Base-by-base conservation (phyloP, 2,888 invertebrate species). In the Lomographa bimaculata region DNA sequence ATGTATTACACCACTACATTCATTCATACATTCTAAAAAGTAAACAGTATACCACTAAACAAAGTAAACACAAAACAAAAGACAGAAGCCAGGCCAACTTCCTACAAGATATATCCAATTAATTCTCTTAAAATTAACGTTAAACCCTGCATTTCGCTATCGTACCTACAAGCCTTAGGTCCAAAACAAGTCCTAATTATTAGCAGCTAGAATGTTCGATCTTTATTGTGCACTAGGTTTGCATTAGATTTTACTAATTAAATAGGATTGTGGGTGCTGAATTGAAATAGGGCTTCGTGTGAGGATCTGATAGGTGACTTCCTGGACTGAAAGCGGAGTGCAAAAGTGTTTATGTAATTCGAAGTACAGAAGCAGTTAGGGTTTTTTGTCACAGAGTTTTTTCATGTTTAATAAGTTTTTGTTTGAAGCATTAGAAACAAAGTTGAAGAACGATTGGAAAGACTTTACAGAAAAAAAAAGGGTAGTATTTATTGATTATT, bases 241-340 rank as follows among this genome's bases (percentile, higher is more conserved):
- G 66, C 70, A 74, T 64, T 73, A 74, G 78, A 84, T 82, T 78
- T 76, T 59, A 72, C 85, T 87, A 87, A 87, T 87, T 87, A 87
- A 85, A 79, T 48, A 39, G 43, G 44, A 35, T 39, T 29, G 37
- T 46, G 28, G 24, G 42, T 64, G 67, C 77, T 82, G 79, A 75
- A 78, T 84, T 84, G 80, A 76, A 82, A 77, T 75, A 64, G 71
- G 64, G 79, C 79, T 83, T 87, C 83, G 82, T 85, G 82, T 83
- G 76, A 71, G 71, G 78, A 87, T 86, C 87, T 67, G 87, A 89
- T 87, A 85, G 20, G 11, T 26, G 4, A 23, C 50, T 50, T 53
- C 50, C 53, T 51, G 32, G 20, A 42, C 30, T 40, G 34, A 36
- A 33, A 27, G 23, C 5, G 7, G 9, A 12, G 17, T 6, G 23